phyloP scores from a whole-genome alignment of 2,888 invertebrate species.

The Andrena trimmerana region DNA sequence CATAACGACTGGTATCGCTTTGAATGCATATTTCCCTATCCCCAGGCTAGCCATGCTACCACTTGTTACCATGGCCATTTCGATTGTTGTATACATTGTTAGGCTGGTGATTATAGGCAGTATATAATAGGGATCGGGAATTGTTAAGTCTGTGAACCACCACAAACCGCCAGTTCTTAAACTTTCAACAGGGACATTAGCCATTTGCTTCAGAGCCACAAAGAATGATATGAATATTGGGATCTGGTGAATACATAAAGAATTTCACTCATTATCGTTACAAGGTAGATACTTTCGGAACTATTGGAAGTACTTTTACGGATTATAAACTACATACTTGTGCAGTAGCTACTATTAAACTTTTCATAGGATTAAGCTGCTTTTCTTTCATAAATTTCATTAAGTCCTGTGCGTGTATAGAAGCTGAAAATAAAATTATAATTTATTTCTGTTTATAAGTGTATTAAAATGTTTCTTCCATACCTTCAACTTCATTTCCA shows the following conservation, averaged over 20 bases:
- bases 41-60: slow-evolving; percentile 87
- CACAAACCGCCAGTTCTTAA: slow-evolving; percentile 94
- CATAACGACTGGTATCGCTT: slow-evolving; percentile 91
- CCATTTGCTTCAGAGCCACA: slow-evolving; percentile 94
- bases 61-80: slow-evolving; percentile 92
- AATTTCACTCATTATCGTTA: slow-evolving; percentile 5
- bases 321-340: slow-evolving; percentile 87
- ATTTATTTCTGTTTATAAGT: slow-evolving; percentile 4
- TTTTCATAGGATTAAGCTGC: slow-evolving; percentile 92
- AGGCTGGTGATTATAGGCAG: slow-evolving; percentile 94
- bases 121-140: slow-evolving; percentile 95
- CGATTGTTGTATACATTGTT: slow-evolving; percentile 93
- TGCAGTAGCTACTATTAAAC: slow-evolving; percentile 91
- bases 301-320: background rate
- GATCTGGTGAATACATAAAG: slow-evolving; percentile 84
- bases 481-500: slow-evolving; percentile 92
- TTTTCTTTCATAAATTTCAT: slow-evolving; percentile 93
- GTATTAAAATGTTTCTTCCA: slow-evolving; percentile 20
- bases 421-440: slow-evolving; percentile 85
- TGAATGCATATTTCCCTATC: slow-evolving; percentile 90
- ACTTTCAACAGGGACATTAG: slow-evolving; percentile 95
- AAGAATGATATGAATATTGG: slow-evolving; percentile 98
- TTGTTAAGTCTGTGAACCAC: slow-evolving; percentile 97
- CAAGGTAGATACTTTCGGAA: background rate
- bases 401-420: slow-evolving; percentile 92